These are phyloP conservation scores for Cephus rjabovi DNA, from an alignment of 2,888 invertebrate genomes.

Conservation along the genomic window DNA sequence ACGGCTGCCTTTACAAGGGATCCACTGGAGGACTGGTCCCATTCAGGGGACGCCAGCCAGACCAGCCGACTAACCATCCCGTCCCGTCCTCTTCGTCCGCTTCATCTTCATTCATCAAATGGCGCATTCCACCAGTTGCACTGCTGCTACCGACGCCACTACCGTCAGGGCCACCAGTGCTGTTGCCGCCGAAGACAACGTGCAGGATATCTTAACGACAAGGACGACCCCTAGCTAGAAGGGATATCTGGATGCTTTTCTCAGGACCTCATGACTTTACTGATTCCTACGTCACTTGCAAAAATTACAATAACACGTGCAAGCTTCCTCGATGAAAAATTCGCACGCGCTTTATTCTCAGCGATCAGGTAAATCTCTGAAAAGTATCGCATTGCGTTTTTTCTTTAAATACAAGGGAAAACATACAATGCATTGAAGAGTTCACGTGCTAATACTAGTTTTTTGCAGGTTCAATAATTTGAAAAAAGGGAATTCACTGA, in stretches of 20 bases:
- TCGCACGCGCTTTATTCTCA: not conserved
- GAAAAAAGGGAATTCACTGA: not conserved
- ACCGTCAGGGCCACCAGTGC: not conserved
- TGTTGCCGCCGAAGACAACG: not conserved
- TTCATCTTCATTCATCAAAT: constrained; percentile 57
- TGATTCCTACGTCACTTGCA: not conserved
- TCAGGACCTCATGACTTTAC: not conserved
- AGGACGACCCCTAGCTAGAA: not conserved
- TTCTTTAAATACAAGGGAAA: no score
- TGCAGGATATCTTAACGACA: not conserved
- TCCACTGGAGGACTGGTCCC: constrained; percentile 37
- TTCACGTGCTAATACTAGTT: not conserved
- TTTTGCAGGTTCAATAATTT: not conserved
- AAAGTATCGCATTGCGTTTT: no score
- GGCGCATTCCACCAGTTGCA: constrained; percentile 29
- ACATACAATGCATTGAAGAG: not conserved
- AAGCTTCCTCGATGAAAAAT: not conserved
- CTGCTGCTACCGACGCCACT: not conserved
- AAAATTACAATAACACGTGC: not conserved
- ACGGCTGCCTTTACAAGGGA: constrained; percentile 24
- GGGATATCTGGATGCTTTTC: not conserved
- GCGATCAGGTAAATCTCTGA: not conserved
- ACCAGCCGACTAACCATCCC: constrained; percentile 33
- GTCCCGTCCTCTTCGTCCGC: constrained; percentile 33
- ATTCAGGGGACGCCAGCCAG: constrained; percentile 37